Percentiles rank a stretch among this genome's conserved stretches.
Evolutionary conservation across 2,797 vertebrate genomes (phyloP).

Genomic region (Xenops minutus): DNA sequence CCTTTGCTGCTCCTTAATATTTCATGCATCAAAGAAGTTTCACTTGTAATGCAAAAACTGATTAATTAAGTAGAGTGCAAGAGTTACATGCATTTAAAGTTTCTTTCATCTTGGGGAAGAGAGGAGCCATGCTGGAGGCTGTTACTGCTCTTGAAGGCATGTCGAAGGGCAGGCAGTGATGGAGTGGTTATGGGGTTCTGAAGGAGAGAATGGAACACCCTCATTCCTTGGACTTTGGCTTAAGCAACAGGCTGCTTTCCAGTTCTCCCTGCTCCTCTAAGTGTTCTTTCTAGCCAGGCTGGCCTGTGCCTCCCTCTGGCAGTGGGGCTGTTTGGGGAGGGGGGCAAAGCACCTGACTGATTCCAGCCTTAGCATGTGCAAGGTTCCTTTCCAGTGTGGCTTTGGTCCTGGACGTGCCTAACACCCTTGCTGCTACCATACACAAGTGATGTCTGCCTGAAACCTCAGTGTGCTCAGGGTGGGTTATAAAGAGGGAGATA

Average conservation of each 20-base stretch:
- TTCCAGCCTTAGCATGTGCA: background rate
- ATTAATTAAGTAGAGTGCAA: conserved; percentile 76
- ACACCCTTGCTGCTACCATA: rapidly evolving
- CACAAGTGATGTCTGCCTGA: background rate
- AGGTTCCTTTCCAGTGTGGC: background rate
- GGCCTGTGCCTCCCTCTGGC: background rate
- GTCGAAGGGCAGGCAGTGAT: conserved; percentile 59
- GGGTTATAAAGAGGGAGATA: rapidly evolving
- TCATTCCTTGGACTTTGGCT: background rate
- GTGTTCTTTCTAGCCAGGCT: background rate
- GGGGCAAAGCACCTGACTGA: background rate
- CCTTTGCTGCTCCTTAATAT: conserved; percentile 51
- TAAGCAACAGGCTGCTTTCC: background rate
- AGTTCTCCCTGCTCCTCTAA: background rate
- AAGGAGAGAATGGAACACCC: background rate
- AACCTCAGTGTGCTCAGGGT: background rate
- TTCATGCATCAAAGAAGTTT: conserved; percentile 74
- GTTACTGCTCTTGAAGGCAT: conserved; percentile 29
- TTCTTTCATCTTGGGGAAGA: conserved; percentile 73
- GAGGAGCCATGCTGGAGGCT: conserved; percentile 58
- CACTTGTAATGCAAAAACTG: conserved; percentile 74
- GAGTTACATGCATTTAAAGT: conserved; percentile 69
- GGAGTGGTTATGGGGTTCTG: background rate
- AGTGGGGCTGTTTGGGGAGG: background rate
- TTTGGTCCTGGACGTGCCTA: rapidly evolving